Percentiles rank a stretch among this genome's conserved stretches.
Evolutionary conservation across 2,797 vertebrate genomes (phyloP).

Genomic region (Pangasius sanitwongsei): DNA sequence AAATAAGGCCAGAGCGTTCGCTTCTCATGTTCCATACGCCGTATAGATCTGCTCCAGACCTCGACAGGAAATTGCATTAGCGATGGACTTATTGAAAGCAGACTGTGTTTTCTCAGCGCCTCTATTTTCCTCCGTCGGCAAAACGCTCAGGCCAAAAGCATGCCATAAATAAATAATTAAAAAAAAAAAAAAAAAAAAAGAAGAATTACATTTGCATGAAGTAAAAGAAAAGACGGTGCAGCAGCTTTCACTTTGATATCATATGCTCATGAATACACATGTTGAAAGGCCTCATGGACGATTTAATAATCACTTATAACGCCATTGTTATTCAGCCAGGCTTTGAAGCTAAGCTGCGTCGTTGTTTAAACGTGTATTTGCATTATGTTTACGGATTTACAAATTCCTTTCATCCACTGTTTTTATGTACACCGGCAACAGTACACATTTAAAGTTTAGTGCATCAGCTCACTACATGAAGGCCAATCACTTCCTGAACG

Average conservation of each 20-base stretch:
- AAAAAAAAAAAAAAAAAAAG: not conserved
- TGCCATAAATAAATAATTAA: not conserved
- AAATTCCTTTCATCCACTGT: not conserved
- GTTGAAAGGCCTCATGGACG: constrained; percentile 26
- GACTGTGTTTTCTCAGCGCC: not conserved
- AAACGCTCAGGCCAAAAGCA: not conserved
- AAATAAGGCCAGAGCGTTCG: not conserved
- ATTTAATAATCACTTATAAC: constrained; percentile 40
- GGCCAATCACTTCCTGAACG: not conserved
- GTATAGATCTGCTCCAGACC: not conserved
- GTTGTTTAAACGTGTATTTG: not conserved
- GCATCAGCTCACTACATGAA: not conserved
- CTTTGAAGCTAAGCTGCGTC: constrained; percentile 23
- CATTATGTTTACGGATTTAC: constrained; percentile 22
- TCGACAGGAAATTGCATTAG: not conserved
- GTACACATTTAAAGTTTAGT: not conserved
- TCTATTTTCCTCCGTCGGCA: not conserved
- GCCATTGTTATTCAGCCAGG: constrained; percentile 25
- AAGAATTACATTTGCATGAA: constrained; percentile 30
- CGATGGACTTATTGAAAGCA: not conserved
- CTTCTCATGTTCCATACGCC: not conserved
- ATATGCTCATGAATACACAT: constrained; percentile 39
- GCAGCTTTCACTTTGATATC: constrained; percentile 40
- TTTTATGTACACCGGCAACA: not conserved
- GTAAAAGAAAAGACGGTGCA: not conserved